These are phyloP conservation scores for Sebastes iracundus DNA, from an alignment of 2,797 vertebrate genomes.

Conservation along the genomic window DNA sequence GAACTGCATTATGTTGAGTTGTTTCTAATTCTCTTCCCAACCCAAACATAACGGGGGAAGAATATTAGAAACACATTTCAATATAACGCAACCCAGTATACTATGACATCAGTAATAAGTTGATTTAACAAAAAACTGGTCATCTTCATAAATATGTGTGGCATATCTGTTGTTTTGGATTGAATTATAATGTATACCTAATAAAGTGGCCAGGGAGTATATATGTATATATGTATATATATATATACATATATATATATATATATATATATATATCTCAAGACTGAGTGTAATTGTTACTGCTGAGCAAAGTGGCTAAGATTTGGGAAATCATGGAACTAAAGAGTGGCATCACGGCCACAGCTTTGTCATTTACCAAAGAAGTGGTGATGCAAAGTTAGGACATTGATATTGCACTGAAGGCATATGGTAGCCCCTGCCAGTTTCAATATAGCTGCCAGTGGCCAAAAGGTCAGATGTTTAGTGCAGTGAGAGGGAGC, in stretches of 20 bases:
- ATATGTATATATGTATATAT: neutral
- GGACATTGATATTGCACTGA: conserved; percentile 3
- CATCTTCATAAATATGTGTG: neutral
- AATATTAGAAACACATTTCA: neutral
- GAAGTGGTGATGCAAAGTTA: conserved; percentile 11
- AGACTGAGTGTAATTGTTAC: neutral
- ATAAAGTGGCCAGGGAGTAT: neutral
- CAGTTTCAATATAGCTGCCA: conserved; percentile 65
- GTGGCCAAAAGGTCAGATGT: conserved; percentile 77
- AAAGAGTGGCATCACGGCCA: neutral
- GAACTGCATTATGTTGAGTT: no score
- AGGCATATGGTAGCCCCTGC: conserved; percentile 15
- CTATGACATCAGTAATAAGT: neutral
- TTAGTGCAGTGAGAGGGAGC: conserved; percentile 53
- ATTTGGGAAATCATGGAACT: neutral
- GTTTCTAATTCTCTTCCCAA: no score
- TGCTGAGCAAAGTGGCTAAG: neutral
- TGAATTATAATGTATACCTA: neutral
- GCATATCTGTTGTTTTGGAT: neutral
- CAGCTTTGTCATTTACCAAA: neutral
- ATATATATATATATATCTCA: neutral
- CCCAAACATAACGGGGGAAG: no score
- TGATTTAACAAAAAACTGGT: neutral
- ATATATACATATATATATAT: no score
- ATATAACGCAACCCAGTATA: neutral